Percentiles rank a stretch among this genome's conserved stretches.
Evolutionary conservation across 2,888 invertebrate genomes (phyloP).

Genomic region (Branchellion lobata): DNA sequence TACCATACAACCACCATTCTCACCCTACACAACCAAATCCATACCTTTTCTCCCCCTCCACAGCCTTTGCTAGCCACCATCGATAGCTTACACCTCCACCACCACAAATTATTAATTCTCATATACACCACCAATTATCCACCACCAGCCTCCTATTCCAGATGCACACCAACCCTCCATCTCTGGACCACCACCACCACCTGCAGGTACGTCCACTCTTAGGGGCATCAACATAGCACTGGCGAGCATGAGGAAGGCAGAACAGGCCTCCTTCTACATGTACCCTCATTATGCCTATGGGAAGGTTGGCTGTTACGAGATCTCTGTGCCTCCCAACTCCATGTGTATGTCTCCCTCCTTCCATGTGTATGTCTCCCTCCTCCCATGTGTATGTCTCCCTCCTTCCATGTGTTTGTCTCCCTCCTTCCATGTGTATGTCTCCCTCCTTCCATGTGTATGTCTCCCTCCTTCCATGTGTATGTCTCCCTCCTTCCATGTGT

Average conservation of each 20-base stretch:
- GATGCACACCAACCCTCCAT: neutral
- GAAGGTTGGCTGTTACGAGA: constrained; percentile 5
- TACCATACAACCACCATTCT: neutral
- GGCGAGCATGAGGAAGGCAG: constrained; percentile 34
- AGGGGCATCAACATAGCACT: constrained; percentile 17
- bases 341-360: constrained; percentile 1
- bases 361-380: neutral
- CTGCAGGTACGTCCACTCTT: constrained; percentile 14
- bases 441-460: too few species aligned
- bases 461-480: too few species aligned
- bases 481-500: too few species aligned
- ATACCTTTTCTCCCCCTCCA: neutral
- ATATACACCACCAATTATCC: too few species aligned
- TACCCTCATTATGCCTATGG: constrained; percentile 35
- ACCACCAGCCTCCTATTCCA: too few species aligned
- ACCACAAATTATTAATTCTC: too few species aligned
- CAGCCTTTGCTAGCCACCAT: neutral
- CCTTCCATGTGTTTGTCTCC: too few species aligned
- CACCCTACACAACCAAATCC: neutral
- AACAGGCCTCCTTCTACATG: constrained; percentile 35
- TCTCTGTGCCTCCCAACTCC: constrained; percentile 17
- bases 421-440: too few species aligned
- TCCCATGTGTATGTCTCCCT: neutral
- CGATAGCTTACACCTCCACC: too few species aligned
- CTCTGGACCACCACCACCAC: neutral